Conservation (phyloP, 37 sponge, comb jelly and placozoan species). For the Beroe forskalii region DNA sequence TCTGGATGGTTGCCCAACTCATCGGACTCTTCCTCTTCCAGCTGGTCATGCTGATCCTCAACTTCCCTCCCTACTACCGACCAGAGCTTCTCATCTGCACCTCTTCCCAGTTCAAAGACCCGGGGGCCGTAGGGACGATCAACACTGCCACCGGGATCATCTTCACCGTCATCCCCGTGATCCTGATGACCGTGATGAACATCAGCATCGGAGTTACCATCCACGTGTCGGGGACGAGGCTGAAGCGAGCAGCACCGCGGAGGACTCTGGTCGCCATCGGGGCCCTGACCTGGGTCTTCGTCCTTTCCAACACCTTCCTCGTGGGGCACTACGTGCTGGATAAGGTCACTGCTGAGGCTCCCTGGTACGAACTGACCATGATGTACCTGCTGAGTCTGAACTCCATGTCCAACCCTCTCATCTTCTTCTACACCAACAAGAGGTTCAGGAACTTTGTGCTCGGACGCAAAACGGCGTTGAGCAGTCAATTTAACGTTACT, state of each 20-base stretch:
- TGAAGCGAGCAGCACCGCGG: background rate
- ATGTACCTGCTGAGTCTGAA: background rate
- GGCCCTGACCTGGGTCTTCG: background rate
- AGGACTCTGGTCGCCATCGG: conserved; percentile 3
- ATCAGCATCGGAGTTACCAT: background rate
- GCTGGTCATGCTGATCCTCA: background rate
- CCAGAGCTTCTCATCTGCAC: conserved; percentile 4
- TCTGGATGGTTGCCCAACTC: no score
- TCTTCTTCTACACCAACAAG: background rate
- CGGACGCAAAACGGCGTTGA: no score
- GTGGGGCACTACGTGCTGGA: background rate
- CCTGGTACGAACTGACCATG: conserved; percentile 21
- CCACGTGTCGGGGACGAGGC: background rate
- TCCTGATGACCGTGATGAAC: background rate
- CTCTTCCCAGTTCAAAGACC: background rate
- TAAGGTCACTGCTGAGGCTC: background rate
- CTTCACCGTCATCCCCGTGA: background rate
- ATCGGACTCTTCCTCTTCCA: no score
- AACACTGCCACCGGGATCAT: background rate
- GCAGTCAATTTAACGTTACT: no score
- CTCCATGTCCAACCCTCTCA: background rate
- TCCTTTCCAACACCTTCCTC: background rate
- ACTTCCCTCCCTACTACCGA: background rate
- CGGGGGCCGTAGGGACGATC: background rate
- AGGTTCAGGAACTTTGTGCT: background rate